These are phyloP conservation scores for Hydropsyche betteni DNA, from an alignment of 2,888 invertebrate species.

Conservation along the genomic window DNA sequence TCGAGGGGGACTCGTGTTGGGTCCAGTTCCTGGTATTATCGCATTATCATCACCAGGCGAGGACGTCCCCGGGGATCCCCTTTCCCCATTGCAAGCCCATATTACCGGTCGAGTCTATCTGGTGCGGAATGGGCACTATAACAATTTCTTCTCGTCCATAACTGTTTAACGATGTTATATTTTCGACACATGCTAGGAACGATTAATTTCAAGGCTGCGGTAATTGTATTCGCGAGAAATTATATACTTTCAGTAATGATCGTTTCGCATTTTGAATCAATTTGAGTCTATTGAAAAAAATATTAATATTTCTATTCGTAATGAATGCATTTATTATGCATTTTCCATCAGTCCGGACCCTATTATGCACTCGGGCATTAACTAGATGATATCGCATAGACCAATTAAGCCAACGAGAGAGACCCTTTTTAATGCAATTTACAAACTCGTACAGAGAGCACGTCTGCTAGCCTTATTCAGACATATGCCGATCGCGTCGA, in stretches of 20 bases:
- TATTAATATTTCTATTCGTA: no score
- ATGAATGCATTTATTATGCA: no score
- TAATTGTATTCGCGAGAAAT: no score
- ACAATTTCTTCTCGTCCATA: slow-evolving; percentile 1
- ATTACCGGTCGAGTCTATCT: slow-evolving; percentile 22
- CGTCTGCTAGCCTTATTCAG: no score
- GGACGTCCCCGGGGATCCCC: slow-evolving; percentile 39
- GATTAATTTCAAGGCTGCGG: no score
- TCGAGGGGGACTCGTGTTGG: slow-evolving; percentile 9
- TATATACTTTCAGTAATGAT: no score
- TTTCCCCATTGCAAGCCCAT: slow-evolving; percentile 15
- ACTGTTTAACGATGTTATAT: no score
- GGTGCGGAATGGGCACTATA: slow-evolving; percentile 32
- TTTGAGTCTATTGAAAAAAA: no score
- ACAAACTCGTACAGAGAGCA: slow-evolving; percentile 5
- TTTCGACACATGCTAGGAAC: no score
- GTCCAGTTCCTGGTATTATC: slow-evolving; percentile 43
- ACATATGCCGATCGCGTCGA: no score
- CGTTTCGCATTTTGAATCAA: no score
- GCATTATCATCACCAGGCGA: slow-evolving; percentile 44
- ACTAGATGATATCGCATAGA: slow-evolving; percentile 42
- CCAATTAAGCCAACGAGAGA: slow-evolving; percentile 16
- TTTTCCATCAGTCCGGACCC: not conserved
- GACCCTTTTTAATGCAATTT: slow-evolving; percentile 19
- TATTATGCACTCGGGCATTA: slow-evolving; percentile 22